Percentiles rank a stretch among this genome's conserved stretches.
Conservation (phyloP, 2,888 invertebrate species). For the Stegophylla sp. region DNA sequence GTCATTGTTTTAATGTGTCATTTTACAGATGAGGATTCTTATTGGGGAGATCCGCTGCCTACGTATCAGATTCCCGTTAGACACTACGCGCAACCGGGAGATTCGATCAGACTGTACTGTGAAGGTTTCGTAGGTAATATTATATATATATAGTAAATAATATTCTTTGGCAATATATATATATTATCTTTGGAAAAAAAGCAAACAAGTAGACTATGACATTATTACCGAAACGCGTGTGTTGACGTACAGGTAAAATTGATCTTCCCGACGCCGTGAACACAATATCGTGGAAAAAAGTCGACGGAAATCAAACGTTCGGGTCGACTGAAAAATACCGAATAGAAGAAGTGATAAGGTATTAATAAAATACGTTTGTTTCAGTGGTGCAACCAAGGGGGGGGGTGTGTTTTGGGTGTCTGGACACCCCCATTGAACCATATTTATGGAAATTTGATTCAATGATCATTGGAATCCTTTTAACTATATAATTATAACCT, state of each 20-base stretch:
- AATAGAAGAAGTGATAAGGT: slow-evolving; percentile 67
- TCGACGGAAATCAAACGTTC: slow-evolving; percentile 68
- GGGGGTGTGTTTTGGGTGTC: too few relatives aligned
- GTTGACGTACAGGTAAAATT: slow-evolving; percentile 69
- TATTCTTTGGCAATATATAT: too few relatives aligned
- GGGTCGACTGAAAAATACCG: slow-evolving; percentile 65
- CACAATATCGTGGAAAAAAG: slow-evolving; percentile 75
- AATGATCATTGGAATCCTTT: too few relatives aligned
- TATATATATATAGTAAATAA: neutral
- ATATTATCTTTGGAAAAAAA: too few relatives aligned
- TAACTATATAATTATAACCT: too few relatives aligned
- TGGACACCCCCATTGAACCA: too few relatives aligned
- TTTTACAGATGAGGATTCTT: slow-evolving; percentile 63
- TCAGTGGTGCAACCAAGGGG: too few relatives aligned
- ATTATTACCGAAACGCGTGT: neutral
- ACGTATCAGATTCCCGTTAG: slow-evolving; percentile 73
- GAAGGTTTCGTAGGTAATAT: slow-evolving; percentile 76
- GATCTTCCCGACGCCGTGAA: slow-evolving; percentile 76
- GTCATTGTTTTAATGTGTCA: too few relatives aligned
- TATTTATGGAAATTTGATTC: too few relatives aligned
- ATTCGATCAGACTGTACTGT: slow-evolving; percentile 75
- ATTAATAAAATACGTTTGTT: slow-evolving; percentile 55
- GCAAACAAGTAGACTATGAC: too few relatives aligned
- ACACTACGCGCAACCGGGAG: slow-evolving; percentile 71
- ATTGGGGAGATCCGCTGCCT: slow-evolving; percentile 67